phyloP scores from a whole-genome alignment of 1,140 invertebrate species.

The Anadara kagoshimensis region DNA sequence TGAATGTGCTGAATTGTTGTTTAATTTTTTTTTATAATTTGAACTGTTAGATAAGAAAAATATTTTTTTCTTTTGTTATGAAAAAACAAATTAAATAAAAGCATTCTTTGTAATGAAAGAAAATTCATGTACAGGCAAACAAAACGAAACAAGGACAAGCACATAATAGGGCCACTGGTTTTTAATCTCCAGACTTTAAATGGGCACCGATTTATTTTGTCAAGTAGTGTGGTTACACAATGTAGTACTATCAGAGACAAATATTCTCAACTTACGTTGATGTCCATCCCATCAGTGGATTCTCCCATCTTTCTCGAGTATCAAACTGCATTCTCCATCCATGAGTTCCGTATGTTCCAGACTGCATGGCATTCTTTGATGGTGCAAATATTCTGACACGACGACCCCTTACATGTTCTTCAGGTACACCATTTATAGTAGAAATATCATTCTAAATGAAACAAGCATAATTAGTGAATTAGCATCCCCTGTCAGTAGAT shows the following conservation, averaged over 20 bases:
- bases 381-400: conserved; percentile 92
- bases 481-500: no score
- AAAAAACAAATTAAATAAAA: no score
- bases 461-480: neutral
- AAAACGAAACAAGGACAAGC: no score
- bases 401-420: conserved; percentile 89
- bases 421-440: conserved; percentile 84
- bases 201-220: neutral
- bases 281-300: conserved; percentile 98
- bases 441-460: conserved; percentile 75
- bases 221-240: neutral
- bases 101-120: no score
- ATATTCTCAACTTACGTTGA: conserved; percentile 82
- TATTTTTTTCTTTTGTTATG: no score
- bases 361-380: conserved; percentile 97
- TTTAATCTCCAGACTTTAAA: no score
- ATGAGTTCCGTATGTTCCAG: conserved; percentile 90
- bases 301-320: conserved; percentile 97
- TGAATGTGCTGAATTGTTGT: no score
- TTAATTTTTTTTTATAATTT: no score
- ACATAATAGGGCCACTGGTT: no score
- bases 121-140: no score
- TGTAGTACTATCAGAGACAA: neutral
- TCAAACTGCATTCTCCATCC: conserved; percentile 98
- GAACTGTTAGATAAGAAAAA: no score